Evolutionary conservation across 64 coral and sea anemone species (phyloP), one percentile per base, ranked within the genome.

Genomic region (Montipora foliosa): DNA sequence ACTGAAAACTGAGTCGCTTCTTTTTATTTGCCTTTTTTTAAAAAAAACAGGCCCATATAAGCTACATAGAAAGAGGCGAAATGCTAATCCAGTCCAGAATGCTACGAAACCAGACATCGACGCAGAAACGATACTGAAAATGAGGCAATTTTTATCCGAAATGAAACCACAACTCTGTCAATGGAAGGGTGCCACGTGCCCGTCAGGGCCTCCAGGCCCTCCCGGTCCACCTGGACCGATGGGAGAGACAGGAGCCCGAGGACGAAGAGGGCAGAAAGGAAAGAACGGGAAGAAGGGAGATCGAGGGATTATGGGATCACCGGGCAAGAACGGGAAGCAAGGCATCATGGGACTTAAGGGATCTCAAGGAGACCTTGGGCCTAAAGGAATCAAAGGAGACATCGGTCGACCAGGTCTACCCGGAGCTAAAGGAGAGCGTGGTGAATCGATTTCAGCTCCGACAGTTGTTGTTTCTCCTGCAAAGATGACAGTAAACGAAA

Each of bases 351-450:
- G n/a, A n/a, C n/a, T n/a, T n/a, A n/a, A n/a, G n/a, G n/a, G n/a
- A n/a, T n/a, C n/a, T n/a, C n/a, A n/a, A n/a, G n/a, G n/a, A n/a
- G n/a, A n/a, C n/a, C 0, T 19, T 17, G 77, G 77, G 3, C 37
- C 12, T 0, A 79, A 79, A 0, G 77, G 77, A 57, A 1, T 6
- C 1, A 79, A 79, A 24, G 77, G 77, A 57, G 77, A 47, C 16
- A 17, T 48, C 0, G 77, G 77, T 21, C 84, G 10, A 17, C 9
- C 19, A 87, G 84, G 84, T 2, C 16, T 73, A 67, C 71, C 55
- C 29, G 89, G 89, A 84, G 74, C 68, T 77, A 90, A 90, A 81
- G 89, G 59, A 77, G 91, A 68, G 13, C 83, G 4, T 25, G 75
- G 84, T 20, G 66, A 49, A 52, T 78, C 58, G 75, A 77, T 70